These are phyloP conservation scores for Daphoenositta chrysoptera DNA, from an alignment of 2,113 vertebrate species.

Conservation along the genomic window DNA sequence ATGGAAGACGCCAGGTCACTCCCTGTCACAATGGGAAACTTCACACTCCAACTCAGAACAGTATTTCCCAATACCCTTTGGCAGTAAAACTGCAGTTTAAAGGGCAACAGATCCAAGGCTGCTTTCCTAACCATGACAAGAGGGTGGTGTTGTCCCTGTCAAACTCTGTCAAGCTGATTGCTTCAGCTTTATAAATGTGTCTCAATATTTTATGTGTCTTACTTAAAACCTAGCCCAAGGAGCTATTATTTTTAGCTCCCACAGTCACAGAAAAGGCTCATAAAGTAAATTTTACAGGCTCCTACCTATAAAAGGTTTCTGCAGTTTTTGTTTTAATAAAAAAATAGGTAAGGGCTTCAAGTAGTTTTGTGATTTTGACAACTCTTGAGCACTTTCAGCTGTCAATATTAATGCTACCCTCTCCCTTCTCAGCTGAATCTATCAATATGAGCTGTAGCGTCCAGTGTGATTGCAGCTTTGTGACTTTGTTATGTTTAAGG, in stretches of 20 bases:
- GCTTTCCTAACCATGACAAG: neutral
- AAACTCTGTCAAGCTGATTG: neutral
- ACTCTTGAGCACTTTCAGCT: neutral
- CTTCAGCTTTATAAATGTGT: neutral
- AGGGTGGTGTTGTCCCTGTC: neutral
- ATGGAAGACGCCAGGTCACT: neutral
- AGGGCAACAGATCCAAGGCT: neutral
- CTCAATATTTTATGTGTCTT: neutral
- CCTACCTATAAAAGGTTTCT: neutral
- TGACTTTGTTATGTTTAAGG: neutral
- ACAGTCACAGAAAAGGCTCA: neutral
- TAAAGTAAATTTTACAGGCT: neutral
- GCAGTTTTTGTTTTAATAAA: too few relatives aligned
- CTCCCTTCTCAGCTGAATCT: neutral
- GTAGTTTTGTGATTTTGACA: neutral
- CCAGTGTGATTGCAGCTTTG: neutral
- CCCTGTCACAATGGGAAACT: neutral
- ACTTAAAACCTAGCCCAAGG: neutral
- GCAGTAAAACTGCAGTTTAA: neutral
- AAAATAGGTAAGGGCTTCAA: neutral
- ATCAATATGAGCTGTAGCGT: neutral
- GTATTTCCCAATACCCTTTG: neutral
- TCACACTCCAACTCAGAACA: neutral
- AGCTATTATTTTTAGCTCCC: neutral
- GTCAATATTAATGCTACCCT: neutral